These are phyloP conservation scores for Cyprinella venusta DNA, from an alignment of 2,797 vertebrate species.

Conservation along the genomic window DNA sequence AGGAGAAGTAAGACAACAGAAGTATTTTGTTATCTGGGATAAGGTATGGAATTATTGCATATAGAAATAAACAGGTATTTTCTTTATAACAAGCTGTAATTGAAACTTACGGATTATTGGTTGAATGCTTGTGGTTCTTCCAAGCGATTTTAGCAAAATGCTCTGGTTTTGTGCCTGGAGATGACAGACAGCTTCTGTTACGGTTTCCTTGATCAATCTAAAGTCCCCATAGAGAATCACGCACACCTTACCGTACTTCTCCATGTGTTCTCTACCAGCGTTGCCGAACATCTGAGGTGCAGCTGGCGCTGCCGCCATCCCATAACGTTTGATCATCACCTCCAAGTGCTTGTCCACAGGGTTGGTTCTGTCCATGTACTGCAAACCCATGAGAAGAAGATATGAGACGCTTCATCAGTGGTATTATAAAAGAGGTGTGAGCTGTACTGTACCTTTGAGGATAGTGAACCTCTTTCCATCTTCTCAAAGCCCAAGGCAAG, in stretches of 20 bases:
- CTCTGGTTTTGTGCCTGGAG: conserved; percentile 88
- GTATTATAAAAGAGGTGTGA: not conserved
- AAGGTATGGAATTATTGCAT: not conserved
- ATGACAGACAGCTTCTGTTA: conserved; percentile 25
- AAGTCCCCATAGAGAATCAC: not conserved
- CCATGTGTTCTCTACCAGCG: conserved; percentile 93
- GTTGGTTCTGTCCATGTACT: conserved; percentile 82
- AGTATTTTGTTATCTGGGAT: not conserved
- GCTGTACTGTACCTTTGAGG: conserved; percentile 68
- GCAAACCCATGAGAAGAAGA: conserved; percentile 30
- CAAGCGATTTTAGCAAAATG: conserved; percentile 98
- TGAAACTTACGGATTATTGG: conserved; percentile 91
- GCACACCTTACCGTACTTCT: conserved; percentile 87
- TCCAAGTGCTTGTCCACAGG: conserved; percentile 94
- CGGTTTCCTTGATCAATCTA: not conserved
- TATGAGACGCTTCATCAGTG: not conserved
- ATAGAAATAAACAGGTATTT: not conserved
- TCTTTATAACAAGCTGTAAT: no score
- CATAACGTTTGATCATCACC: conserved; percentile 84
- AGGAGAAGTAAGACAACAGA: not conserved
- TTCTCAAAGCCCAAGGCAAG: conserved; percentile 96
- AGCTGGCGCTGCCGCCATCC: conserved; percentile 78
- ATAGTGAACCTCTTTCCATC: conserved; percentile 87
- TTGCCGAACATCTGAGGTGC: conserved; percentile 88
- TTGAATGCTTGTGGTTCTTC: conserved; percentile 98